phyloP scores from a whole-genome alignment of 2,113 vertebrate species.

The Crypturellus undulatus region DNA sequence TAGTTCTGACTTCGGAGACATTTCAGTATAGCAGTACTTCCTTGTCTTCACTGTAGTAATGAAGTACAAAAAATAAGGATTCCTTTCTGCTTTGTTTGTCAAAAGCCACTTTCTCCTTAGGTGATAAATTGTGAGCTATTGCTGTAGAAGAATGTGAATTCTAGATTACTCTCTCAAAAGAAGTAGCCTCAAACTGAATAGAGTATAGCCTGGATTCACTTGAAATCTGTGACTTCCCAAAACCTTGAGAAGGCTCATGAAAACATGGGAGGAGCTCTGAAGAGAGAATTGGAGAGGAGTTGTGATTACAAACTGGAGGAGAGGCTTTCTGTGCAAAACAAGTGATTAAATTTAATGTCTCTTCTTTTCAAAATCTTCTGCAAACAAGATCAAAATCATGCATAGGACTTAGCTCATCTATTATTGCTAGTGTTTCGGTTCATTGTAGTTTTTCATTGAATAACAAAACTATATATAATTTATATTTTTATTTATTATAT shows the following conservation, averaged over 20 bases:
- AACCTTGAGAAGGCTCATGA: not conserved
- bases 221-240: not conserved
- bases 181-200: not conserved
- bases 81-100: slow-evolving; percentile 12
- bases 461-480: not conserved
- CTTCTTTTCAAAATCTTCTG: not conserved
- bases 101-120: not conserved
- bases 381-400: not conserved
- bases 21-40: not conserved
- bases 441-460: not conserved
- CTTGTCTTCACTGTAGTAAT: not conserved
- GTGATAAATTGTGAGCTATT: not conserved
- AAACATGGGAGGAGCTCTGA: not conserved
- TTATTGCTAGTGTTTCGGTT: not conserved
- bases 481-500: too few species aligned
- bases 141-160: not conserved
- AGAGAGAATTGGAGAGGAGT: not conserved
- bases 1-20: not conserved
- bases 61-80: not conserved
- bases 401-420: not conserved
- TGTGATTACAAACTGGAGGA: not conserved
- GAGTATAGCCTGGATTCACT: not conserved
- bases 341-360: not conserved
- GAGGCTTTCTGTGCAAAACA: not conserved
- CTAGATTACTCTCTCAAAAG: not conserved